Conservation (phyloP, 37 sponge, comb jelly and placozoan genomes). For the Theonella swinhoei region DNA sequence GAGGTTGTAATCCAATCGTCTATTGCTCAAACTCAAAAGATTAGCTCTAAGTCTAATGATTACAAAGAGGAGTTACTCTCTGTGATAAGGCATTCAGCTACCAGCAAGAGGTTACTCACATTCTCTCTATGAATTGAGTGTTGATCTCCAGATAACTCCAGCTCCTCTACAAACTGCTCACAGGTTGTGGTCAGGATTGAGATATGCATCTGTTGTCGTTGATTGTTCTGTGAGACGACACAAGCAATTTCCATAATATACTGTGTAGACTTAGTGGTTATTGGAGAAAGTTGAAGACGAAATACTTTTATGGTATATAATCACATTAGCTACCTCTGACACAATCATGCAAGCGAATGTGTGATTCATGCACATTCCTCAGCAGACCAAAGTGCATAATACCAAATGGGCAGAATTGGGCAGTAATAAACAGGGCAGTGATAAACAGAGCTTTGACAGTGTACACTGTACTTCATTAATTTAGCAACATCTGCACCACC, state of each 20-base stretch:
- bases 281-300: neutral
- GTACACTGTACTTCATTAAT: no score
- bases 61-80: no score
- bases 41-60: no score
- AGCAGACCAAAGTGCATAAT: neutral
- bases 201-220: neutral
- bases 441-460: no score
- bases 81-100: no score
- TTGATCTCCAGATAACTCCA: conserved; percentile 2
- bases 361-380: neutral
- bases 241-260: neutral
- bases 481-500: no score
- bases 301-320: no score
- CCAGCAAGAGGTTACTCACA: neutral
- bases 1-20: no score
- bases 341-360: neutral
- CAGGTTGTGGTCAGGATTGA: conserved; percentile 3
- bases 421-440: no score
- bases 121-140: neutral
- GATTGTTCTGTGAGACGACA: conserved; percentile 3
- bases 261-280: neutral
- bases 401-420: no score
- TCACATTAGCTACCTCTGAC: no score
- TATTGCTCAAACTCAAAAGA: no score
- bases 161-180: conserved; percentile 17